Evolutionary conservation across 64 coral and sea anemone species (phyloP).

Genomic region (Stylophora pistillata): DNA sequence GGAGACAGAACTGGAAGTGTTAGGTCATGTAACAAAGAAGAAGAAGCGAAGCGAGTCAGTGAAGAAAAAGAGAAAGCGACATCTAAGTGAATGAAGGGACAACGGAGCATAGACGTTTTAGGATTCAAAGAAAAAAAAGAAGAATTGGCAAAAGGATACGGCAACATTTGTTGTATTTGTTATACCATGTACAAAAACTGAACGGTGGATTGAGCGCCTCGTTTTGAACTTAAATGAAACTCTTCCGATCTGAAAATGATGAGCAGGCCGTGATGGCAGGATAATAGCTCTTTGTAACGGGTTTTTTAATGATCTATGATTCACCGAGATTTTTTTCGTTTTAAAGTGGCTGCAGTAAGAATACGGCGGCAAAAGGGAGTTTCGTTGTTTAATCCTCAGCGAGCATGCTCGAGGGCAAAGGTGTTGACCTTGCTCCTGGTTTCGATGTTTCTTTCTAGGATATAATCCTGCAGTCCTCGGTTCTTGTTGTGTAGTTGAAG

Average conservation of each 20-base stretch:
- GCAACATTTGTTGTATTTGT: background rate
- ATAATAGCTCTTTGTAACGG: no score
- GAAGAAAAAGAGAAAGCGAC: slow-evolving; percentile 46
- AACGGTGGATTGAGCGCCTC: background rate
- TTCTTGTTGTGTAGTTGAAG: background rate
- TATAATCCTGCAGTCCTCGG: background rate
- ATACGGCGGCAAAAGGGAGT: background rate
- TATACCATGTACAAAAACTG: slow-evolving; percentile 17
- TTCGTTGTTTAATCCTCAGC: background rate
- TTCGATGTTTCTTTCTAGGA: background rate
- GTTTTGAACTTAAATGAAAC: background rate
- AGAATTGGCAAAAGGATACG: background rate
- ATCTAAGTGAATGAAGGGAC: slow-evolving; percentile 1
- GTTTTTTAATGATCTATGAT: background rate
- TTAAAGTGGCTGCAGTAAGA: background rate
- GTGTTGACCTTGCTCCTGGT: background rate
- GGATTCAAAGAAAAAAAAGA: background rate
- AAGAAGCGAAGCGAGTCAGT: slow-evolving; percentile 28
- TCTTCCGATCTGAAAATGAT: background rate
- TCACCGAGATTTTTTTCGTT: background rate
- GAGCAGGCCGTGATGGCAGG: background rate
- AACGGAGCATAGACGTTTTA: background rate
- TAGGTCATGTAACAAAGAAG: slow-evolving; percentile 65
- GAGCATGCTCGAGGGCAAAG: background rate
- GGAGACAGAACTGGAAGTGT: slow-evolving; percentile 64